These are phyloP conservation scores for Petrocephalus schoutedeni DNA, from an alignment of 2,797 vertebrate genomes.

Conservation along the genomic window DNA sequence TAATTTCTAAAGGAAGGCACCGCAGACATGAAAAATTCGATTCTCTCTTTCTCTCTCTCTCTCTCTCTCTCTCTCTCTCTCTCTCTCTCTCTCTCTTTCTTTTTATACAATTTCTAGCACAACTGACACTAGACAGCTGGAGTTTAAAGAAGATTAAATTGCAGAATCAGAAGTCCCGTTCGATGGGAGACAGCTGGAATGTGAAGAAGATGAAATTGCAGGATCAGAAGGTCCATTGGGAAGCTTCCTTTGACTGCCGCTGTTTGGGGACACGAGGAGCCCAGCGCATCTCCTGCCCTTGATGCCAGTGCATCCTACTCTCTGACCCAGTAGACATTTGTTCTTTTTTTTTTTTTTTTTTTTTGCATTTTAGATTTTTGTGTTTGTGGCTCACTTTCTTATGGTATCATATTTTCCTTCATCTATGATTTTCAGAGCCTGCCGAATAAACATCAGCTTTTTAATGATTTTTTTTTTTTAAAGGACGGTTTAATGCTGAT, in stretches of 20 bases:
- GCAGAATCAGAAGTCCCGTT: not conserved
- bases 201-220: slow-evolving; percentile 6
- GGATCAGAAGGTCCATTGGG: not conserved
- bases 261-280: not conserved
- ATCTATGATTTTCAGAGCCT: not conserved
- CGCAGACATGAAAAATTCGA: slow-evolving; percentile 10
- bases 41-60: not conserved
- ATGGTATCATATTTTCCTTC: not conserved
- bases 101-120: not conserved
- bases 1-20: not conserved
- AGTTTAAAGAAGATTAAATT: slow-evolving; percentile 10
- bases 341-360: not conserved
- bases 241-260: not conserved
- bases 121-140: slow-evolving; percentile 8
- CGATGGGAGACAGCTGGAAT: slow-evolving; percentile 1
- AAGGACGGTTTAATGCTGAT: not conserved
- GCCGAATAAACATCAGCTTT: not conserved
- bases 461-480: not conserved
- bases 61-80: no score
- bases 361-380: not conserved
- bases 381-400: not conserved
- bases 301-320: not conserved
- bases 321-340: not conserved
- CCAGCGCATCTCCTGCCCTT: not conserved
- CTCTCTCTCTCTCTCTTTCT: not conserved